phyloP scores from a whole-genome alignment of 2,113 vertebrate genomes.

The Petaurus breviceps region DNA sequence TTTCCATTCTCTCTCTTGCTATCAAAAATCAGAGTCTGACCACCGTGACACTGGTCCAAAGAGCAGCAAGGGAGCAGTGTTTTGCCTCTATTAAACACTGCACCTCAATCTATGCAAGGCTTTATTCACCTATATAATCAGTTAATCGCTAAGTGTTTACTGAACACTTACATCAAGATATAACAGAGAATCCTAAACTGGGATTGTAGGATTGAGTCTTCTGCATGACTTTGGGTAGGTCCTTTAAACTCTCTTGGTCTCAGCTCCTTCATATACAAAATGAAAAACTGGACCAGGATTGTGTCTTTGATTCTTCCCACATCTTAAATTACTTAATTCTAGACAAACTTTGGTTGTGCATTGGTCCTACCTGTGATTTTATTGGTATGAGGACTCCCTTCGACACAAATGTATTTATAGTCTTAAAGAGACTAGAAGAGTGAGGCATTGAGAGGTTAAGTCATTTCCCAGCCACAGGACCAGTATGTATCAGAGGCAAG shows the following conservation, averaged over 20 bases:
- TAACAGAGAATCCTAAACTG: not conserved
- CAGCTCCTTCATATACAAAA: constrained; percentile 45
- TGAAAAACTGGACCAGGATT: constrained; percentile 7
- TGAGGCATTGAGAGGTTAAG: too few species aligned
- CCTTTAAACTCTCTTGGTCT: not conserved
- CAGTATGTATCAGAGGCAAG: too few species aligned
- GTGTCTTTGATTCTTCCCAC: not conserved
- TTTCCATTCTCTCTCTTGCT: constrained; percentile 38
- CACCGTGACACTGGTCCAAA: constrained; percentile 44
- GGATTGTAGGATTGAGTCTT: not conserved
- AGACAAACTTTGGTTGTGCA: not conserved
- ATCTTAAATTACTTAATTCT: constrained; percentile 18
- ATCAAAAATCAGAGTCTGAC: constrained; percentile 35
- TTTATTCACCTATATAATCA: not conserved
- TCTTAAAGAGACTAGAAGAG: too few species aligned
- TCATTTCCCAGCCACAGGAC: too few species aligned
- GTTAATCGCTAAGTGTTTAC: too few species aligned
- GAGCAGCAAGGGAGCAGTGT: constrained; percentile 46
- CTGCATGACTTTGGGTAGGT: not conserved
- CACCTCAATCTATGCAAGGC: constrained; percentile 26
- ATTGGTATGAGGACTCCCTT: too few species aligned
- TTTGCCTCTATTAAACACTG: constrained; percentile 20
- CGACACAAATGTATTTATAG: too few species aligned
- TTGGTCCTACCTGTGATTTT: not conserved
- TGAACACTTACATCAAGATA: too few species aligned